Conservation (phyloP, 2,113 vertebrate species). For the Dolichotis patagonum region DNA sequence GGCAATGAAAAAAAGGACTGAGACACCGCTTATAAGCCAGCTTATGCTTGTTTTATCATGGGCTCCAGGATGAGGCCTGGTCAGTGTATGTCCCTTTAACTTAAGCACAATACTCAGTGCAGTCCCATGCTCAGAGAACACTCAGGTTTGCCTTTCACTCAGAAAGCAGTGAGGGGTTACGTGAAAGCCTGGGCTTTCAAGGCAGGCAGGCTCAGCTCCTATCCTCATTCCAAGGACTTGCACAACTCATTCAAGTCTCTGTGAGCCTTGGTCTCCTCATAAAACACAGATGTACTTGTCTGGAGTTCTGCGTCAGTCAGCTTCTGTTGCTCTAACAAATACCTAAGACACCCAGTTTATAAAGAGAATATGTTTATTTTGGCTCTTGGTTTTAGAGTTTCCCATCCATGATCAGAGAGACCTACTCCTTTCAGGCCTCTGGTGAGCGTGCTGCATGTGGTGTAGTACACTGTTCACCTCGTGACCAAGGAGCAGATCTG, state of each 20-base stretch:
- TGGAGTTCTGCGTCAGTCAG: neutral
- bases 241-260: neutral
- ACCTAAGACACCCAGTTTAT: neutral
- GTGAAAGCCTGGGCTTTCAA: neutral
- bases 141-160: neutral
- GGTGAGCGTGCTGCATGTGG: neutral
- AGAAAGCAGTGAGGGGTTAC: fast-evolving
- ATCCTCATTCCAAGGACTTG: neutral
- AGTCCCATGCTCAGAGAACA: neutral
- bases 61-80: neutral
- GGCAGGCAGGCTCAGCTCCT: neutral
- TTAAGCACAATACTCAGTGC: neutral
- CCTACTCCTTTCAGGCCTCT: no score
- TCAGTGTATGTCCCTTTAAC: neutral
- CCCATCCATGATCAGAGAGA: neutral
- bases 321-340: neutral
- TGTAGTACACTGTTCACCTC: no score
- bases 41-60: neutral
- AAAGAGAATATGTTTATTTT: neutral
- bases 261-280: neutral
- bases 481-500: neutral
- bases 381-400: neutral
- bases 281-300: neutral
- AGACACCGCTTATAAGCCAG: neutral
- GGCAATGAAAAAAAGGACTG: neutral